These are phyloP conservation scores for Dascyllus trimaculatus DNA, from an alignment of 2,113 vertebrate species.

Conservation along the genomic window DNA sequence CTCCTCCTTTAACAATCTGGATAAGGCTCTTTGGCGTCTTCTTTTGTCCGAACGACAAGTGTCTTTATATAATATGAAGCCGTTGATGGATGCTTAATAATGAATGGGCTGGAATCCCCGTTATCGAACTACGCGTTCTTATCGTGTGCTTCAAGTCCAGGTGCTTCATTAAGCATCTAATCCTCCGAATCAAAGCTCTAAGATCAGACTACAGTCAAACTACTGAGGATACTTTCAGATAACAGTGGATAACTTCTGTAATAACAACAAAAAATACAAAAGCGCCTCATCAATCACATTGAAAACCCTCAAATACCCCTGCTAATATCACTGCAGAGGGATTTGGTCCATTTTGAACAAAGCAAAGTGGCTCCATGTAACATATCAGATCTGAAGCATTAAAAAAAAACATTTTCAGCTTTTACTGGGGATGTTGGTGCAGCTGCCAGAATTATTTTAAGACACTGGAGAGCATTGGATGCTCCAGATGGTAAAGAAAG, in stretches of 20 bases:
- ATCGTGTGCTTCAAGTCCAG: not conserved
- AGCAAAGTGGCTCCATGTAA: not conserved
- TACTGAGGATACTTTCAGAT: not conserved
- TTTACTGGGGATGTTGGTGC: not conserved
- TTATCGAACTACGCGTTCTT: not conserved
- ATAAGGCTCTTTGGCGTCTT: constrained; percentile 8
- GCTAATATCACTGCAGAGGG: not conserved
- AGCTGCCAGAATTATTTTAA: constrained; percentile 11
- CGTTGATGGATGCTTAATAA: constrained; percentile 2
- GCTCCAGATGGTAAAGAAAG: not conserved
- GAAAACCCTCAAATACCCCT: too few relatives aligned
- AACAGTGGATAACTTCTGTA: not conserved
- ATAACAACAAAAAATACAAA: not conserved
- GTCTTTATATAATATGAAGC: not conserved
- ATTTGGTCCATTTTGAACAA: not conserved
- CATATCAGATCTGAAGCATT: not conserved
- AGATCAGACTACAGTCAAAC: not conserved
- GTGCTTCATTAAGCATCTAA: constrained; percentile 5
- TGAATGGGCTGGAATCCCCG: constrained; percentile 12
- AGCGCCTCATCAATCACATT: too few relatives aligned
- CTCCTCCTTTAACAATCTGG: constrained; percentile 10
- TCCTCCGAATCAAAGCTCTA: not conserved
- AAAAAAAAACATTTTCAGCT: not conserved
- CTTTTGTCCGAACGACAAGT: constrained; percentile 26
- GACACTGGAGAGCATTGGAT: not conserved